Conservation (phyloP, 2,888 invertebrate genomes). For the Eretmocerus hayati region DNA sequence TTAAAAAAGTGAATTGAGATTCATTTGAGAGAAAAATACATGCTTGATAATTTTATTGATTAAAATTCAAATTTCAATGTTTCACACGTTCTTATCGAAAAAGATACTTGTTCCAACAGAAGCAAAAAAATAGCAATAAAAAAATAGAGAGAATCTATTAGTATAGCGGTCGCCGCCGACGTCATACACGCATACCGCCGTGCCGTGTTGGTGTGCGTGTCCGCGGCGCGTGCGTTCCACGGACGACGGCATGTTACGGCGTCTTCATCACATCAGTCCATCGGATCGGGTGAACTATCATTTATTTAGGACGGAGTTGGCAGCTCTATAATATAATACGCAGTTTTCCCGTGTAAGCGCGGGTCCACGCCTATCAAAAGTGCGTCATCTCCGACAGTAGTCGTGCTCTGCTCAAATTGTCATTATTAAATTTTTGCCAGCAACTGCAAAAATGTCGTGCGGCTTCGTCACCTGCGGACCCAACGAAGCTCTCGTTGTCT, state of each 20-base stretch:
- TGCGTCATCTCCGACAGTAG: neutral
- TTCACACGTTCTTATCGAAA: too few relatives aligned
- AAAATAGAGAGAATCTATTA: too few relatives aligned
- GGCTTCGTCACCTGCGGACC: slow-evolving; percentile 93
- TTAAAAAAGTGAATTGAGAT: too few relatives aligned
- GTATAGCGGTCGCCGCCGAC: too few relatives aligned
- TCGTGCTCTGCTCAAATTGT: neutral
- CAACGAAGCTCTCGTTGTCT: slow-evolving; percentile 89
- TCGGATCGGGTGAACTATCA: too few relatives aligned
- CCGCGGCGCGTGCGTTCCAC: neutral
- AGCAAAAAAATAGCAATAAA: neutral
- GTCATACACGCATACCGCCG: too few relatives aligned
- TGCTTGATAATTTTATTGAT: too few relatives aligned
- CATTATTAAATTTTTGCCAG: neutral
- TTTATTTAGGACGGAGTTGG: too few relatives aligned
- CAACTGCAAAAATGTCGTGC: slow-evolving; percentile 47
- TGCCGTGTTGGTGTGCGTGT: neutral
- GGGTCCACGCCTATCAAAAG: neutral
- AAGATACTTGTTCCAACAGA: neutral
- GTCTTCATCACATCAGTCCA: neutral
- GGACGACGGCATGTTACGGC: too few relatives aligned
- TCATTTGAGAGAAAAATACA: too few relatives aligned
- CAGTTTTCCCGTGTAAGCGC: too few relatives aligned
- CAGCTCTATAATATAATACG: too few relatives aligned
- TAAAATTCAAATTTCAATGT: neutral